Evolutionary conservation across 1,140 invertebrate genomes (phyloP), one percentile per base, ranked within the genome.

Genomic region (Lutraria rhynchaena): DNA sequence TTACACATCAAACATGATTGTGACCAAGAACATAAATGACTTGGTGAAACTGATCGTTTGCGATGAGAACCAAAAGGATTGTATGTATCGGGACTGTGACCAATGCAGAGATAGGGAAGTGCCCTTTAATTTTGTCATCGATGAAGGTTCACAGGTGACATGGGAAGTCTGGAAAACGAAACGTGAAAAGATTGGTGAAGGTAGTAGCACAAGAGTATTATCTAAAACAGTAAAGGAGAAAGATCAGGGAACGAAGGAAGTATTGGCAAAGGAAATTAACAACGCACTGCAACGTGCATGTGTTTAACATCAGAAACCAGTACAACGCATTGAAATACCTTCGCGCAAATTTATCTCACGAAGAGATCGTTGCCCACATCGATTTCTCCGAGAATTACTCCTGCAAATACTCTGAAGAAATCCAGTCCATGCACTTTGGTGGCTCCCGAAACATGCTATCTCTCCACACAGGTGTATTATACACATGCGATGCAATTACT

Each of bases 361-460:
- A 61, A 44, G 77, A 85, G 29, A 58, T 37, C 27, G 7, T 83
- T 17, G n/a, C 80, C n/a, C 82, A 85, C 44, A 58, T 83, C 46
- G 85, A 86, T 53, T 86, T 86, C 51, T 22, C 63, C 4, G 82
- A 86, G 57, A 86, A 86, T 67, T 85, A 86, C 41, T 22, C 24
- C 1, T 78, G 81, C 27, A 87, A 87, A 80, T 35, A 73, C 29
- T 17, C 11, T 0, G 7, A 37, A 27, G 81, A 86, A 84, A 84
- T 87, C 15, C 86, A 86, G 29, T 53, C 46, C 7, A 80, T 85
- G 65, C 84, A 87, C 51, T 87, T 85, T 82, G 81, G 86, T 2
- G 81, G 65, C 4, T 83, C 75, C n/a, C 71, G 83, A 49, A 55
- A 24, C 0, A 83, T 86, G n/a, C 53, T 84, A 3, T 69, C 81